These are phyloP conservation scores for Synanceia verrucosa DNA, from an alignment of 2,797 vertebrate genomes.

Conservation along the genomic window DNA sequence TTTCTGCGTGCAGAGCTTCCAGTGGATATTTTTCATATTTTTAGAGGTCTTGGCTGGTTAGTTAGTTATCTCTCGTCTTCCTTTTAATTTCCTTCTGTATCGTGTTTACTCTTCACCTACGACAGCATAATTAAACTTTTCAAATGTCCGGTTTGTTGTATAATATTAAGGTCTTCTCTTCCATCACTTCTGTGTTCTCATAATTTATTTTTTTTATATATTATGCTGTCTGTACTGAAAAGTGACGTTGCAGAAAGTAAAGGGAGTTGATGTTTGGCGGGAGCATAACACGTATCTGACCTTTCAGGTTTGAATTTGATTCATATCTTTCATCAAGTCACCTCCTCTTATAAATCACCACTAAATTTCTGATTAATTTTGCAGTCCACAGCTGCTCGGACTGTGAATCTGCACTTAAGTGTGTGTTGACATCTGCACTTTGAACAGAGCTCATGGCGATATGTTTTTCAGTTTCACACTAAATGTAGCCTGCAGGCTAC, in stretches of 20 bases:
- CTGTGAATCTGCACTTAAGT: conserved; percentile 36
- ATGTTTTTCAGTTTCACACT: conserved; percentile 53
- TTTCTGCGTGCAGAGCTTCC: not conserved
- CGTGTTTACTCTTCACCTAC: not conserved
- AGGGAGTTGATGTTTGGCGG: conserved; percentile 6
- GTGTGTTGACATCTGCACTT: conserved; percentile 59
- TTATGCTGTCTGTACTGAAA: not conserved
- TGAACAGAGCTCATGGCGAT: conserved; percentile 35
- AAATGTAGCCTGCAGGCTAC: conserved; percentile 45
- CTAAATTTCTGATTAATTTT: not conserved
- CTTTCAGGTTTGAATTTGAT: conserved; percentile 22
- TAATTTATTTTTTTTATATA: too few species aligned
- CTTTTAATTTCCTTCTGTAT: not conserved
- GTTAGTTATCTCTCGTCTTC: not conserved
- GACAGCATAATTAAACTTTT: not conserved
- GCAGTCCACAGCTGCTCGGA: too few species aligned
- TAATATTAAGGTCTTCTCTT: not conserved
- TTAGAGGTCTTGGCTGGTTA: not conserved
- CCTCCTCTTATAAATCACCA: conserved; percentile 2
- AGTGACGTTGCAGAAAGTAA: not conserved
- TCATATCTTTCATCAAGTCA: conserved; percentile 8
- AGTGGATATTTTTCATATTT: not conserved
- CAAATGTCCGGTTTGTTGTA: not conserved
- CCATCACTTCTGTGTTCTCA: too few species aligned
- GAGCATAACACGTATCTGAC: conserved; percentile 10